phyloP scores from a whole-genome alignment of 2,888 invertebrate genomes.

The Athripsodes cinereus region DNA sequence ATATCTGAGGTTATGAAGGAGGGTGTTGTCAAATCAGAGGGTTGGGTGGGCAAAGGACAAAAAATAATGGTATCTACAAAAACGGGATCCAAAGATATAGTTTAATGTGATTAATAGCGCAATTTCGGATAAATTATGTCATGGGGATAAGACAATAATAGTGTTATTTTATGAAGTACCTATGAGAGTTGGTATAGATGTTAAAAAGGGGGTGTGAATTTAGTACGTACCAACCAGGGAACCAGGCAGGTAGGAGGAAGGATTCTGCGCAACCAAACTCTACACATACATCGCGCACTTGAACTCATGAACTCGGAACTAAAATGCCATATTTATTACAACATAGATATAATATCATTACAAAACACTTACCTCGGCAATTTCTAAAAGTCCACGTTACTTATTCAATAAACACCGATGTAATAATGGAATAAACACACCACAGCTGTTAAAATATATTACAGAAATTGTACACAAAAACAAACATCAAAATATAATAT shows the following conservation, averaged over 20 bases:
- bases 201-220: background rate
- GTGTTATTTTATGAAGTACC: too few relatives aligned
- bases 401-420: background rate
- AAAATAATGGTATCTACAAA: too few relatives aligned
- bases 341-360: background rate
- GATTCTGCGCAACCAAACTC: background rate
- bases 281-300: background rate
- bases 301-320: background rate
- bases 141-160: too few relatives aligned
- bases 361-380: too few relatives aligned
- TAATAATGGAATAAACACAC: background rate
- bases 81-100: too few relatives aligned
- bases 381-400: too few relatives aligned
- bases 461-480: background rate
- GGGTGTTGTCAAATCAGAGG: too few relatives aligned
- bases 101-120: too few relatives aligned
- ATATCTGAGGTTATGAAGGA: too few relatives aligned
- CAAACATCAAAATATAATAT: background rate
- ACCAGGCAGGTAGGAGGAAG: background rate
- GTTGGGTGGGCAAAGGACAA: too few relatives aligned
- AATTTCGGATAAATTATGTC: too few relatives aligned
- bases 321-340: background rate
- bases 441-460: background rate
- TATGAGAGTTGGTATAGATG: background rate
- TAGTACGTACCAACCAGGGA: too few relatives aligned